Evolutionary conservation across 2,113 vertebrate genomes (phyloP).

Genomic region (Mesitornis unicolor): DNA sequence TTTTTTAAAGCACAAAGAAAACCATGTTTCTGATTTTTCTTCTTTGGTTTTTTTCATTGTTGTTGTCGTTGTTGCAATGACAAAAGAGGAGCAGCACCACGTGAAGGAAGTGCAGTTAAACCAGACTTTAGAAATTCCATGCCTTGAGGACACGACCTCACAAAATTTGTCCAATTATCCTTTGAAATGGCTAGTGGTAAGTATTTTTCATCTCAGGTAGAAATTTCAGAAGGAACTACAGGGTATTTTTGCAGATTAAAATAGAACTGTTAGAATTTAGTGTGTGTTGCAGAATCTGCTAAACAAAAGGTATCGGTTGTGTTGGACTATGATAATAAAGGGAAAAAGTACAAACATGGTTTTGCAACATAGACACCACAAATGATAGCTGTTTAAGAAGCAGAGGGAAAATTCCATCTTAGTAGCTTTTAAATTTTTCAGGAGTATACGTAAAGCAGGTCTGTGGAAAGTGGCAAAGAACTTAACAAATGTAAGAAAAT

Average conservation of each 20-base stretch:
- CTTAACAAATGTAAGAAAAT: not conserved
- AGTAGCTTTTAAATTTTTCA: not conserved
- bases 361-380: not conserved
- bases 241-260: not conserved
- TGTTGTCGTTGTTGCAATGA: not conserved
- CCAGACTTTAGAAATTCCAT: slow-evolving; percentile 70
- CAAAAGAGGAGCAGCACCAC: slow-evolving; percentile 35
- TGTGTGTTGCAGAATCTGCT: not conserved
- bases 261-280: not conserved
- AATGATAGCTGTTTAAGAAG: not conserved
- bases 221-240: not conserved
- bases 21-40: slow-evolving; percentile 3
- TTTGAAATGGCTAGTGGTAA: slow-evolving; percentile 73
- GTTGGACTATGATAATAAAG: not conserved
- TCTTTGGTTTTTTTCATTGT: not conserved
- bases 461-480: not conserved
- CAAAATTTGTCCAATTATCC: slow-evolving; percentile 44
- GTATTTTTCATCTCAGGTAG: slow-evolving; percentile 42
- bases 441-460: not conserved
- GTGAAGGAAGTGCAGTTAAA: slow-evolving; percentile 57
- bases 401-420: not conserved
- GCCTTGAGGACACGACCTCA: not conserved
- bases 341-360: not conserved
- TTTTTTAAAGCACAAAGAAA: not conserved
- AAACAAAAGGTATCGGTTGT: not conserved